Percentiles rank a stretch among this genome's conserved stretches.
Conservation (phyloP, 1,140 invertebrate genomes). For the Drosophila subobscura region DNA sequence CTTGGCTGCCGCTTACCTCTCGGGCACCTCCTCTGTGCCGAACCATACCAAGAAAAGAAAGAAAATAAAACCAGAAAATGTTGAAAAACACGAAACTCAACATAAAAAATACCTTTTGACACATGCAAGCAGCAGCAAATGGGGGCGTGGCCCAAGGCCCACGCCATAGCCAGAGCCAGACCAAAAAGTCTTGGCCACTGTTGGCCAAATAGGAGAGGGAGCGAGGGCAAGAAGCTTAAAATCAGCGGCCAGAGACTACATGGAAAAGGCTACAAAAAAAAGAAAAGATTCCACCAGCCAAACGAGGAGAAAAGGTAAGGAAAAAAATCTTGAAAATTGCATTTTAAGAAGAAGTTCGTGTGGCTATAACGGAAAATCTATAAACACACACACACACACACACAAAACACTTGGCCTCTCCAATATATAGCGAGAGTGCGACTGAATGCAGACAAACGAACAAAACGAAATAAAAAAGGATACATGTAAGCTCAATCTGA, state of each 20-base stretch:
- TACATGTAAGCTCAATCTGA: conserved; percentile 51
- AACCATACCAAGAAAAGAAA: conserved; percentile 25
- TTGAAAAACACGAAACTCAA: conserved; percentile 77
- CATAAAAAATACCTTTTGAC: conserved; percentile 82
- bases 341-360: conserved; percentile 81
- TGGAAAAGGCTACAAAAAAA: conserved; percentile 7
- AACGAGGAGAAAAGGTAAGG: conserved; percentile 50
- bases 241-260: conserved; percentile 63
- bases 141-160: conserved; percentile 28
- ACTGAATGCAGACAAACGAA: conserved; percentile 36
- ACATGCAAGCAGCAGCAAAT: conserved; percentile 68
- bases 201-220: background rate
- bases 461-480: conserved; percentile 31
- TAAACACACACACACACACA: conserved; percentile 52
- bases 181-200: conserved; percentile 28
- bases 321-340: conserved; percentile 79
- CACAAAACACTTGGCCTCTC: background rate
- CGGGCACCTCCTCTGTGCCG: background rate
- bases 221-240: conserved; percentile 48
- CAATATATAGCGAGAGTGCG: background rate
- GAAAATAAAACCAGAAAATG: conserved; percentile 73
- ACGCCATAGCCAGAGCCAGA: conserved; percentile 1
- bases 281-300: conserved; percentile 49
- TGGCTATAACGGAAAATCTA: conserved; percentile 78
- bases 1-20: conserved; percentile 1